Evolutionary conservation across 2,113 vertebrate genomes (phyloP).

Genomic region (Thamnophis sirtalis): DNA sequence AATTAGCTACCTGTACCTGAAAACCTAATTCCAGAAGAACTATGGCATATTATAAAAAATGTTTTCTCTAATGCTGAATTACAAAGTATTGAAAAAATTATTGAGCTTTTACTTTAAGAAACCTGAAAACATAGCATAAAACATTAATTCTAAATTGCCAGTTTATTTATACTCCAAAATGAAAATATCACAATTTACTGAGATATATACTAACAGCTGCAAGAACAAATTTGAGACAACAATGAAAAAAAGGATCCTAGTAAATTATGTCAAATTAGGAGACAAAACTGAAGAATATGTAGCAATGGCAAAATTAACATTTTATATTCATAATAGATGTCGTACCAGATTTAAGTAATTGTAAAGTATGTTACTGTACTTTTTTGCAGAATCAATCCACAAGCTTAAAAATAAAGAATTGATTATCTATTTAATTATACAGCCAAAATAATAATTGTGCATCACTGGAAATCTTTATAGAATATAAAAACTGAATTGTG

Average conservation of each 20-base stretch:
- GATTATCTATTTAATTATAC: background rate
- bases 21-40: background rate
- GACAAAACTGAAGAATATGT: background rate
- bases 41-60: background rate
- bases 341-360: background rate
- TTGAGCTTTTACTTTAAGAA: background rate
- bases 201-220: background rate
- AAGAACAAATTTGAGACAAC: background rate
- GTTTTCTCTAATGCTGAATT: background rate
- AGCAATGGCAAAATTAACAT: background rate
- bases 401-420: background rate
- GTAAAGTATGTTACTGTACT: background rate
- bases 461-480: background rate
- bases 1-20: background rate
- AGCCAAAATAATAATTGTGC: background rate
- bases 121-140: background rate
- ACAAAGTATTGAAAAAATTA: background rate
- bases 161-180: background rate
- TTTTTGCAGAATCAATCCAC: background rate
- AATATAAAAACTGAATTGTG: background rate
- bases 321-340: background rate
- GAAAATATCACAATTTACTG: background rate
- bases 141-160: background rate
- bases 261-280: background rate
- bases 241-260: background rate